Evolutionary conservation across 2,888 invertebrate genomes (phyloP).

Genomic region (Cryptocephalus primarius): DNA sequence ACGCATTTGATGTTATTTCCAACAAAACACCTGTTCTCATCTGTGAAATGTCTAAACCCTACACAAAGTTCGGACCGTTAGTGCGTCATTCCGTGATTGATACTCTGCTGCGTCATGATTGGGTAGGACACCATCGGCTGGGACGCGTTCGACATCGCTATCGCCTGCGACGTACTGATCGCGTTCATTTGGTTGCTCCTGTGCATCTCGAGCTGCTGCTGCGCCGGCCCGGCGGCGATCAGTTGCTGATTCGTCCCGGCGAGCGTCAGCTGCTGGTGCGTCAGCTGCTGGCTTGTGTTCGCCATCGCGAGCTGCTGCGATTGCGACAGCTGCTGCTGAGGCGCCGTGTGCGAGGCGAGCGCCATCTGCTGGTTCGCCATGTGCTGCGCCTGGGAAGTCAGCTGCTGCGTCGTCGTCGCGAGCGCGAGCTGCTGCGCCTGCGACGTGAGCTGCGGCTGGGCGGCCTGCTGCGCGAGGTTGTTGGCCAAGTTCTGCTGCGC

Average conservation of each 20-base stretch:
- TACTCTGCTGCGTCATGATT: conserved; percentile 53
- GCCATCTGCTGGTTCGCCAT: conserved; percentile 28
- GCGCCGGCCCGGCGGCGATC: conserved; percentile 23
- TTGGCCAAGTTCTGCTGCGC: conserved; percentile 34
- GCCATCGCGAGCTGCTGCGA: conserved; percentile 26
- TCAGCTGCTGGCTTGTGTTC: conserved; percentile 26
- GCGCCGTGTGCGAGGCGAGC: conserved; percentile 25
- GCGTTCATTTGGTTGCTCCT: conserved; percentile 33
- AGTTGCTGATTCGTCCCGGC: conserved; percentile 26
- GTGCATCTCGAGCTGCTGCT: conserved; percentile 28
- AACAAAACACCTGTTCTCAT: too few species aligned
- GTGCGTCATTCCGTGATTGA: conserved; percentile 31
- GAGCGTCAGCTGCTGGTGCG: conserved; percentile 30
- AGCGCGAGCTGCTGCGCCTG: conserved; percentile 30
- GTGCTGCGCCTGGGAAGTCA: conserved; percentile 29
- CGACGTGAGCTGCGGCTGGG: conserved; percentile 30
- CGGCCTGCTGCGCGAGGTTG: conserved; percentile 29
- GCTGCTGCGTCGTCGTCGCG: conserved; percentile 31
- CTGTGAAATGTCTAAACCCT: not conserved
- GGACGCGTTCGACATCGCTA: conserved; percentile 49
- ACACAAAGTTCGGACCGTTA: conserved; percentile 7
- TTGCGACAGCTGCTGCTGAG: conserved; percentile 25
- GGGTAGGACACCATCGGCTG: conserved; percentile 55
- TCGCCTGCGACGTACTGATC: conserved; percentile 40
- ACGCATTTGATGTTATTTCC: too few species aligned